phyloP scores from a whole-genome alignment of 2,113 vertebrate genomes.

The Ailurus styani region DNA sequence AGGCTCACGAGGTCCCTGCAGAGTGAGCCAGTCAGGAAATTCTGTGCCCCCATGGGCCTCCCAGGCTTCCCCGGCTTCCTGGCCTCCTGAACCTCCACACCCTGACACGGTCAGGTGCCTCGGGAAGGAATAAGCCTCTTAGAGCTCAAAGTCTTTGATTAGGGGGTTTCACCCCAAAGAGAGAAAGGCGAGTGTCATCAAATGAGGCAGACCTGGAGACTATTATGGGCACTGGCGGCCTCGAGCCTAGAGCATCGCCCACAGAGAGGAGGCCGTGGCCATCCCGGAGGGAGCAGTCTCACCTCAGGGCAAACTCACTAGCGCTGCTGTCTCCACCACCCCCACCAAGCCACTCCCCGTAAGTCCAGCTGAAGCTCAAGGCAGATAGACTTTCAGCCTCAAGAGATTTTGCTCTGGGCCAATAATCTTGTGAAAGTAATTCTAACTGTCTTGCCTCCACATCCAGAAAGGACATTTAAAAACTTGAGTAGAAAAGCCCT shows the following conservation, averaged over 20 bases:
- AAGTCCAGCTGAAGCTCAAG: neutral
- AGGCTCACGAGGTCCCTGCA: neutral
- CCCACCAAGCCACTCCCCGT: rapidly evolving
- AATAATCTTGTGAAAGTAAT: neutral
- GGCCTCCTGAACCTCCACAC: neutral
- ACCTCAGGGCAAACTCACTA: neutral
- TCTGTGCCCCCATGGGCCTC: rapidly evolving
- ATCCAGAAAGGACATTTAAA: neutral
- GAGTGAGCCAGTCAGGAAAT: neutral
- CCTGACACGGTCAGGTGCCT: rapidly evolving
- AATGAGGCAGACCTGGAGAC: rapidly evolving
- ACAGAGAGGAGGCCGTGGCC: neutral
- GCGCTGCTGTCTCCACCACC: neutral
- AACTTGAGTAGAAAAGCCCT: neutral
- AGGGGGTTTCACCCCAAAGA: neutral
- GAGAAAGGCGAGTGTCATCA: neutral
- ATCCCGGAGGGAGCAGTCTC: neutral
- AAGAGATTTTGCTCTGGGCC: neutral
- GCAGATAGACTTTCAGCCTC: neutral
- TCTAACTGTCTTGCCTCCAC: neutral
- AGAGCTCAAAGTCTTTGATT: neutral
- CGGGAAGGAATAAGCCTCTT: neutral
- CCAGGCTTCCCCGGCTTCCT: neutral
- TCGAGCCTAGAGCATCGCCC: neutral
- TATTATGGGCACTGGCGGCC: neutral